A percentile compares a stretch with the other conserved stretches of the same genome.
phyloP scores from a whole-genome alignment of 37 sponge, comb jelly and placozoan species.

The Eunapius fragilis region DNA sequence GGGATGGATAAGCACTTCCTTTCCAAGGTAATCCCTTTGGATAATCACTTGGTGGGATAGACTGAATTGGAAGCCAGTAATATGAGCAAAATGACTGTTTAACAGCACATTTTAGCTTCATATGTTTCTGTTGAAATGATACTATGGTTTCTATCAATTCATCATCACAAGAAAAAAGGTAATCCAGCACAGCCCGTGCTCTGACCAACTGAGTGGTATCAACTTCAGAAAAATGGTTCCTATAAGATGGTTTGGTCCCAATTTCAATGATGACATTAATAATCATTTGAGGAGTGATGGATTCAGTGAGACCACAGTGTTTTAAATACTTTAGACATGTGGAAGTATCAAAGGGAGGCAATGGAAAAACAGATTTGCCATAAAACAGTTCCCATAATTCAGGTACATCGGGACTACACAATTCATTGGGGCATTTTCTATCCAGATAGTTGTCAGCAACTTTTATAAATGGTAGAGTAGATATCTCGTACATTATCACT shows the following conservation, averaged over 20 bases:
- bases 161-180: background rate
- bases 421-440: background rate
- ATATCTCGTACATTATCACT: too few relatives aligned
- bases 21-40: too few relatives aligned
- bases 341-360: background rate
- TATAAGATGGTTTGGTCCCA: background rate
- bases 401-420: conserved; percentile 16
- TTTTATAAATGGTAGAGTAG: too few relatives aligned
- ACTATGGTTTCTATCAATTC: too few relatives aligned
- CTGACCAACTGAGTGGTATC: conserved; percentile 2
- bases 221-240: conserved; percentile 17
- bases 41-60: too few relatives aligned
- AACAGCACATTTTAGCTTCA: too few relatives aligned
- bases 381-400: conserved; percentile 9
- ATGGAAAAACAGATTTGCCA: conserved; percentile 51
- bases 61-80: too few relatives aligned
- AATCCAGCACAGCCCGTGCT: conserved; percentile 33
- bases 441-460: background rate
- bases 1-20: too few relatives aligned
- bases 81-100: too few relatives aligned
- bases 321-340: background rate
- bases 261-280: conserved; percentile 27
- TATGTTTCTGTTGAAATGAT: too few relatives aligned
- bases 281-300: conserved; percentile 39
- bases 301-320: conserved; percentile 12